Evolutionary conservation across 2,888 invertebrate species (phyloP).

Genomic region (Thecophora atra): DNA sequence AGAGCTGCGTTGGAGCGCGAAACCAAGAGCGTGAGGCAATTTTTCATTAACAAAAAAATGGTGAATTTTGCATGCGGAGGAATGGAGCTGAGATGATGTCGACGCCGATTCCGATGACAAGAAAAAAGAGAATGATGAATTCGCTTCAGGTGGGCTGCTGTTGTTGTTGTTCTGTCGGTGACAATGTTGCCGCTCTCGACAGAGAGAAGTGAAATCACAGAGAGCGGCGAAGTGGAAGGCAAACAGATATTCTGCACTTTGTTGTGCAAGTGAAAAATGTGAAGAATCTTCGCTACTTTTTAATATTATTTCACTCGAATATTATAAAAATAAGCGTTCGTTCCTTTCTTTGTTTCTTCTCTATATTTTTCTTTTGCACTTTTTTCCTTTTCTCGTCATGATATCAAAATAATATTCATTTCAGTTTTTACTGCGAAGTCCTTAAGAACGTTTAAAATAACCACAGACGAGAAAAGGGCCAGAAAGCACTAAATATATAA

Average conservation of each 20-base stretch:
- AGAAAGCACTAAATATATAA: background rate
- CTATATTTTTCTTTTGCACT: background rate
- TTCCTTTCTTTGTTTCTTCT: background rate
- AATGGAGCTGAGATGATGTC: background rate
- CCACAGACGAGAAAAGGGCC: background rate
- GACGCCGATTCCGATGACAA: background rate
- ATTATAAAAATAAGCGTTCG: background rate
- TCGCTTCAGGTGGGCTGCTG: background rate
- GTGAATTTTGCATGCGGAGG: background rate
- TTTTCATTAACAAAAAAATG: background rate
- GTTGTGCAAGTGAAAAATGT: background rate
- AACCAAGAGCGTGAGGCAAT: background rate
- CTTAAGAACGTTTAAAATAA: background rate
- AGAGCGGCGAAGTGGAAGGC: background rate
- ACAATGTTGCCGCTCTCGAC: background rate
- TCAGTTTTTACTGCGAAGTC: background rate
- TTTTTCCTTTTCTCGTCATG: slow-evolving; percentile 3
- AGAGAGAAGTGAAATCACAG: background rate
- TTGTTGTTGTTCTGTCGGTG: background rate
- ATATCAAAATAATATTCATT: background rate
- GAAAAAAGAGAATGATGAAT: background rate
- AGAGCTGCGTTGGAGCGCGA: background rate
- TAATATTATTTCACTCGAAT: background rate
- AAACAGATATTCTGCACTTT: background rate
- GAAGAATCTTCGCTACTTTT: background rate